Evolutionary conservation across 1,140 invertebrate genomes (phyloP), one percentile per base, ranked within the genome.

Genomic region (Pogonomyrmex californicus): DNA sequence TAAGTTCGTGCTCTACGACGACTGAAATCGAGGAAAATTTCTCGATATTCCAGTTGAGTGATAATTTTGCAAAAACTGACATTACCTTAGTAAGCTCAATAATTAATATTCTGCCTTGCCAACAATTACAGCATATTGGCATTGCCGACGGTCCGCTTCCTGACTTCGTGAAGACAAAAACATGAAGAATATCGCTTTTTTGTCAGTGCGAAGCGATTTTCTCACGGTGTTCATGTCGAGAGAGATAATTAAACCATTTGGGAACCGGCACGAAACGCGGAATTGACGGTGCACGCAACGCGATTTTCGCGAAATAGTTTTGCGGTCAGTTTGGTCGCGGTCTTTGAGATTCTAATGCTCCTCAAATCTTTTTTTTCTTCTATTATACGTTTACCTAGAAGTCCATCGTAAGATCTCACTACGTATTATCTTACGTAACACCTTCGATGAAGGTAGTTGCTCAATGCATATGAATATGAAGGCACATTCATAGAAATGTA

Each of bases 211-310:
- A 44, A 41, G n/a, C 36, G 79, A 85, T 87, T 81, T 89, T 90
- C 88, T 87, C 88, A 87, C 88, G 85, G 65, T 62, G 38, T 83
- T 85, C 65, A 58, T 23, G 47, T 76, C 47, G 51, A 78, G 44
- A 68, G 58, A 86, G 54, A 89, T 90, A 85, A 90, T 90, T 90
- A 90, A 87, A 90, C n/a, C 79, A 81, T 90, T 90, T 81, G 88
- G 75, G 86, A 66, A 87, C 79, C 78, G 76, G n/a, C 88, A 87
- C 66, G 79, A 41, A 30, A 77, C 23, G 85, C 85, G 79, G 36
- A 88, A 90, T 83, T 89, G 79, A 49, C 86, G 78, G 82, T 77
- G 65, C 78, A 75, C 75, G 65, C 71, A 85, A 87, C 41, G 68
- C 30, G 88, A 90, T 87, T 90, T 85, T 90, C 86, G 86, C 78